These are phyloP conservation scores for Lobophora halterata DNA, from an alignment of 2,888 invertebrate species.

Conservation along the genomic window DNA sequence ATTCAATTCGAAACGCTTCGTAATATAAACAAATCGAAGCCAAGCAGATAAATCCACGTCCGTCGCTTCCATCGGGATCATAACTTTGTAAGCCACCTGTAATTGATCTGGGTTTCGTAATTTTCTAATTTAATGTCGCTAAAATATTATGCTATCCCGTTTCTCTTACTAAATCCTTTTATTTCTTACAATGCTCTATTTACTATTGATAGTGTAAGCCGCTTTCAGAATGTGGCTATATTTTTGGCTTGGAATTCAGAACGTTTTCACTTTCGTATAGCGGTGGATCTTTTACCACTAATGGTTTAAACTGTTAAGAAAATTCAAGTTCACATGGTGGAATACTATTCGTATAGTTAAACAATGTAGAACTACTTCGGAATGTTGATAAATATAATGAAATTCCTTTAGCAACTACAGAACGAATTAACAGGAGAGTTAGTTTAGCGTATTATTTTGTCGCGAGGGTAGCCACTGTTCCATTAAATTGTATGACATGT, in stretches of 20 bases:
- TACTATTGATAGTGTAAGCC: conserved; percentile 29
- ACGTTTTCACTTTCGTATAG: too few relatives aligned
- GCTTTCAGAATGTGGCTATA: conserved; percentile 14
- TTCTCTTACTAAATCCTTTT: conserved; percentile 40
- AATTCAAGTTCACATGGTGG: too few relatives aligned
- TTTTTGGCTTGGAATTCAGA: neutral
- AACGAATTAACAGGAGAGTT: too few relatives aligned
- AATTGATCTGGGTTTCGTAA: conserved; percentile 55
- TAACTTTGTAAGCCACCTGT: conserved; percentile 66
- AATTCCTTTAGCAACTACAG: too few relatives aligned
- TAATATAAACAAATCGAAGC: conserved; percentile 58
- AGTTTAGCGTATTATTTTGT: too few relatives aligned
- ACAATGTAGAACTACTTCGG: too few relatives aligned
- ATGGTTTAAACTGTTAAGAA: too few relatives aligned
- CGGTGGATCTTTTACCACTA: too few relatives aligned
- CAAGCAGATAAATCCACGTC: conserved; percentile 61
- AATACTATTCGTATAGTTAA: too few relatives aligned
- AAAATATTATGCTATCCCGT: conserved; percentile 29
- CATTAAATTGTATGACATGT: conserved; percentile 28
- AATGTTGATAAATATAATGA: too few relatives aligned
- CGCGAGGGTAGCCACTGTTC: conserved; percentile 18
- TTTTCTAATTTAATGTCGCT: conserved; percentile 48
- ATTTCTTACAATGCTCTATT: conserved; percentile 31
- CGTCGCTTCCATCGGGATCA: conserved; percentile 47
- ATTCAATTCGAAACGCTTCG: conserved; percentile 52